phyloP scores from a whole-genome alignment of 2,888 invertebrate genomes.

The Scaptomyza flava region DNA sequence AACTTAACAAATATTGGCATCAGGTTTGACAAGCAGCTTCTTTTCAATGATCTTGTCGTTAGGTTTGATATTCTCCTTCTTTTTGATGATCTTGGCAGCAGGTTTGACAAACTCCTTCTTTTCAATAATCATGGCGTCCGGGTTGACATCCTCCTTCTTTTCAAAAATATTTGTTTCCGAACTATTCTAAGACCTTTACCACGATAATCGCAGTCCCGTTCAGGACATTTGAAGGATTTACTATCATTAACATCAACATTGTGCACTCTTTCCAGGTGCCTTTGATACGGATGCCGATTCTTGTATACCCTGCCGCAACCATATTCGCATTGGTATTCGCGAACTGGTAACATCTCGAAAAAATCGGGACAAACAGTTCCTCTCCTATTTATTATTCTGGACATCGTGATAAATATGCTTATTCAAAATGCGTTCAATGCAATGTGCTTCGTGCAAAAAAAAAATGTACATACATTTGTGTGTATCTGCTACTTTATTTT shows the following conservation, averaged over 20 bases:
- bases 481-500: too few species aligned
- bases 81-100: background rate
- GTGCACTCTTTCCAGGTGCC: constrained; percentile 37
- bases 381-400: background rate
- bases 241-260: background rate
- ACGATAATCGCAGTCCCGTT: background rate
- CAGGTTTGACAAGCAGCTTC: too few species aligned
- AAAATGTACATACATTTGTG: too few species aligned
- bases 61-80: too few species aligned
- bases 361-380: constrained; percentile 11
- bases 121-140: too few species aligned
- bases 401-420: constrained; percentile 6
- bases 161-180: constrained; percentile 29
- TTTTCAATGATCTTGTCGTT: too few species aligned
- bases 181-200: background rate
- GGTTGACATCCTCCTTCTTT: too few species aligned
- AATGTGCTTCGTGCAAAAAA: background rate
- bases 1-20: constrained; percentile 3
- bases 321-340: constrained; percentile 29
- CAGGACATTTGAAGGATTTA: constrained; percentile 31
- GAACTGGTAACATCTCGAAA: constrained; percentile 34
- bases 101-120: background rate
- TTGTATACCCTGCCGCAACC: constrained; percentile 37
- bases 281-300: constrained; percentile 17
- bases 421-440: background rate